A percentile compares a stretch with the other conserved stretches of the same genome.
These are phyloP conservation scores for Melanotaenia boesemani DNA, from an alignment of 2,797 vertebrate species.

Conservation along the genomic window DNA sequence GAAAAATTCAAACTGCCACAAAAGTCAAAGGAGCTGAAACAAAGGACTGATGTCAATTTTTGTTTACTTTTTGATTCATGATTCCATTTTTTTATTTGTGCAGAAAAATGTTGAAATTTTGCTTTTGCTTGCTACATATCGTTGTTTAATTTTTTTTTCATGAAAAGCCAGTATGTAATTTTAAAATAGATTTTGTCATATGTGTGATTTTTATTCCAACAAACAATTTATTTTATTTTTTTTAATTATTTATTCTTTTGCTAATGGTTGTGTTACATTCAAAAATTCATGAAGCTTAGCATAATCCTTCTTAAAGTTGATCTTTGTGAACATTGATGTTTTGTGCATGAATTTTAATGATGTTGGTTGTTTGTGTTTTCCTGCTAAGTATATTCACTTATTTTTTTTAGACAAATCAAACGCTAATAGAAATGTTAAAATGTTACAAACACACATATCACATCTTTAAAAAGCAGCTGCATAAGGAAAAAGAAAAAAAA, in stretches of 20 bases:
- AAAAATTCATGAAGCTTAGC: background rate
- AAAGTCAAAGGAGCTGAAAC: no score
- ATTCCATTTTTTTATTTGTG: no score
- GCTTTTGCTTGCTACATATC: no score
- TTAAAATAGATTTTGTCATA: no score
- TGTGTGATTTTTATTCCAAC: no score
- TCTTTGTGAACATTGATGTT: background rate
- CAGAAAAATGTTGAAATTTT: no score
- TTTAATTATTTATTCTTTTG: background rate
- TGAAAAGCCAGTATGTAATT: no score
- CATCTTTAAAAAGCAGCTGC: background rate
- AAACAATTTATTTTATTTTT: no score
- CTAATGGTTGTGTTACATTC: background rate
- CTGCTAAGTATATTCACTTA: background rate
- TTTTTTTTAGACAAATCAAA: background rate
- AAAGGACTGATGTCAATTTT: no score
- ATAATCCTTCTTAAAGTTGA: background rate
- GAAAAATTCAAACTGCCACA: no score
- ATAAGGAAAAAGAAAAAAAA: constrained; percentile 39
- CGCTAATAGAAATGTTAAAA: background rate
- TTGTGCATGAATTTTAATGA: background rate
- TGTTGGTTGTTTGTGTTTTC: background rate
- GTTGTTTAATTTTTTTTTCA: no score
- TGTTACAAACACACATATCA: background rate
- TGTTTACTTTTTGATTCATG: no score